A percentile compares a stretch with the other conserved stretches of the same genome.
Conservation (phyloP, 2,888 invertebrate genomes). For the Tetheella fluctuosa region DNA sequence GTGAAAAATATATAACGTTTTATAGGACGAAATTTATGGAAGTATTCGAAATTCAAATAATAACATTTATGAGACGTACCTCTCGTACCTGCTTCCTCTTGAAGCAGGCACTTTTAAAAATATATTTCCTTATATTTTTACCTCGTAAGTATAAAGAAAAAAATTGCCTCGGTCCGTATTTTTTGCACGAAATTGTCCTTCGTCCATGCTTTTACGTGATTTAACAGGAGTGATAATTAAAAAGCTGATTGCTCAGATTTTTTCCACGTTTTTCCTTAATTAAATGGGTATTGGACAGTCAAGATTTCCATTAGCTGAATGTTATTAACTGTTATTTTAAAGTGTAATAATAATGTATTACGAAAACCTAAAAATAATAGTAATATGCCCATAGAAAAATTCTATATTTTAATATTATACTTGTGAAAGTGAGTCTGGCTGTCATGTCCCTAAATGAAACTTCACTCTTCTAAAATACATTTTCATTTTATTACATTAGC, state of each 20-base stretch:
- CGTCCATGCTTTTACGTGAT: constrained; percentile 28
- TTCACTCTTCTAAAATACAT: too few relatives aligned
- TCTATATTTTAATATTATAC: too few relatives aligned
- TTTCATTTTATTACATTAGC: too few relatives aligned
- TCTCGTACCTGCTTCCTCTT: too few relatives aligned
- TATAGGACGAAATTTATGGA: too few relatives aligned
- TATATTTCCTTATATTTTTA: neutral
- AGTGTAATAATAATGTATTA: too few relatives aligned
- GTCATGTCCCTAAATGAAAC: too few relatives aligned
- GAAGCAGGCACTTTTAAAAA: neutral
- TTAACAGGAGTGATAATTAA: constrained; percentile 53
- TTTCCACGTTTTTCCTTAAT: constrained; percentile 36
- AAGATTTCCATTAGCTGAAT: constrained; percentile 28
- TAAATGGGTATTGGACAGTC: constrained; percentile 39
- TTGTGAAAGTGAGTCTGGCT: too few relatives aligned
- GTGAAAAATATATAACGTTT: too few relatives aligned
- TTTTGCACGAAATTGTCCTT: neutral
- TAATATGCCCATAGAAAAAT: too few relatives aligned
- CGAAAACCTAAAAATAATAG: too few relatives aligned
- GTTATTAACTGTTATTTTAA: constrained; percentile 12
- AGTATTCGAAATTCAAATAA: neutral
- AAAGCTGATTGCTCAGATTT: constrained; percentile 45
- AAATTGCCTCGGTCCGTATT: constrained; percentile 22
- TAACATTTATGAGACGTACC: neutral
- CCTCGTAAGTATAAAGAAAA: constrained; percentile 19